These are phyloP conservation scores for Saccopteryx leptura DNA, from an alignment of 2,113 vertebrate species.

Conservation along the genomic window DNA sequence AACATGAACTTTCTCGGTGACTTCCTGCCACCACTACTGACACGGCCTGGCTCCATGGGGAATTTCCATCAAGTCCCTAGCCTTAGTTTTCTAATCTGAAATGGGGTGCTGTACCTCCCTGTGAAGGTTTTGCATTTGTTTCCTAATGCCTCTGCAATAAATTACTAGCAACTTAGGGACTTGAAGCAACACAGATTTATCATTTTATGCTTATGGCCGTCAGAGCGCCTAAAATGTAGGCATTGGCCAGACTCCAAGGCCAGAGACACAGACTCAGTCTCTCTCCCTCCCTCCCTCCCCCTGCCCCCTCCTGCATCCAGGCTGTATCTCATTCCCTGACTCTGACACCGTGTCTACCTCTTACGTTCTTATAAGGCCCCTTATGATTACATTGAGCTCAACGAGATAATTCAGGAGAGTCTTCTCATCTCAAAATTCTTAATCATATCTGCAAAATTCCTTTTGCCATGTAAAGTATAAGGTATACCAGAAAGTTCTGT, in stretches of 20 bases:
- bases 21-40: background rate
- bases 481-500: too few species aligned
- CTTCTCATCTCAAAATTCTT: background rate
- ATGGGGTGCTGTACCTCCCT: background rate
- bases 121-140: background rate
- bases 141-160: background rate
- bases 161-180: background rate
- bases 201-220: background rate
- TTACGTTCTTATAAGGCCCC: background rate
- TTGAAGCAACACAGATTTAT: background rate
- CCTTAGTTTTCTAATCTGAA: background rate
- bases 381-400: background rate
- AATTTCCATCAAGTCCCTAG: background rate
- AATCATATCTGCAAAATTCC: background rate
- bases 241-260: background rate
- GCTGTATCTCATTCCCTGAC: background rate
- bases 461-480: background rate
- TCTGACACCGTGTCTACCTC: background rate
- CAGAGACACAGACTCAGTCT: background rate
- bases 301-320: background rate
- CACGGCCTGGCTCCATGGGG: background rate
- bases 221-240: background rate
- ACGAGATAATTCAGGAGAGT: background rate
- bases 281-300: background rate
- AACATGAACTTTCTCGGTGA: background rate